phyloP scores from a whole-genome alignment of 2,888 invertebrate genomes.

The Agonopterix subpropinquella region DNA sequence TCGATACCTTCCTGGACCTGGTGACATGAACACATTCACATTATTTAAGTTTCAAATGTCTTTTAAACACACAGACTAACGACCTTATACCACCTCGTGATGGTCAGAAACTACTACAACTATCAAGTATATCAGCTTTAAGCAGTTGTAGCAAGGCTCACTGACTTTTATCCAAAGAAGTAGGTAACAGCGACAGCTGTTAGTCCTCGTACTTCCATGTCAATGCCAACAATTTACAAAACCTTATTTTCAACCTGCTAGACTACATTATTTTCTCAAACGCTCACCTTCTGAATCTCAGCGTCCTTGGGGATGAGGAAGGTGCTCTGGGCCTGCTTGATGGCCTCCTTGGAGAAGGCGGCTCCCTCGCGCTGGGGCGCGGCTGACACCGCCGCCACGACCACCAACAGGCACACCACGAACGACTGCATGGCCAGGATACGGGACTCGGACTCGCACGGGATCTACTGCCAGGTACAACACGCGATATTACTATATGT shows the following conservation, averaged over 20 bases:
- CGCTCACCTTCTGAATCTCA: slow-evolving; percentile 84
- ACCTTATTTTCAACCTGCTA: no score
- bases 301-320: slow-evolving; percentile 90
- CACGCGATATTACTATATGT: no score
- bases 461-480: neutral
- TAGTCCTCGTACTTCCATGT: no score
- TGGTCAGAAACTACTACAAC: neutral
- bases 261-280: neutral
- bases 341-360: slow-evolving; percentile 89
- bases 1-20: slow-evolving; percentile 90
- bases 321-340: slow-evolving; percentile 90
- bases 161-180: no score
- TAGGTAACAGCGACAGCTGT: no score
- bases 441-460: neutral
- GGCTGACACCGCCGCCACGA: slow-evolving; percentile 69
- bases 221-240: no score
- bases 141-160: no score
- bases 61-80: neutral
- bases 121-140: no score
- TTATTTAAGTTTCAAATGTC: neutral
- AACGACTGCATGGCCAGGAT: slow-evolving; percentile 47
- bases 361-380: slow-evolving; percentile 87
- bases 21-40: neutral
- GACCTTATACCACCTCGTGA: neutral
- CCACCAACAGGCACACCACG: slow-evolving; percentile 39